Evolutionary conservation across 2,113 vertebrate genomes (phyloP).

Genomic region (Gymnorhina tibicen): DNA sequence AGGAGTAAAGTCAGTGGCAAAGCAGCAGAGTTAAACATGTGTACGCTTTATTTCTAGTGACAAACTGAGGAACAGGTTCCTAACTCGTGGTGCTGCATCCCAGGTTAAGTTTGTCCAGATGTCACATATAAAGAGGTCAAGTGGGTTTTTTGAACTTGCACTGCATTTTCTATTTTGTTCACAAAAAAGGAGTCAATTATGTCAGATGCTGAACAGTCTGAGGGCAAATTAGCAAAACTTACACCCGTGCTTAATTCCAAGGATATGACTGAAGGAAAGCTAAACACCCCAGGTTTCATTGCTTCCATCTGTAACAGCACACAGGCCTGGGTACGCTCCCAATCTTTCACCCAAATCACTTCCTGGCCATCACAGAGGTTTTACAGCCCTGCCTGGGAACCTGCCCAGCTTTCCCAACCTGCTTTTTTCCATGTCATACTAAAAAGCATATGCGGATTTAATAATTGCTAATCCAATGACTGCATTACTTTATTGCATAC

Average conservation of each 20-base stretch:
- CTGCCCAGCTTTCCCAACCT: not conserved
- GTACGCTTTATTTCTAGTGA: not conserved
- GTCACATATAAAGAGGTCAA: not conserved
- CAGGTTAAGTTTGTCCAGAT: not conserved
- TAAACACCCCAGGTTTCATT: not conserved
- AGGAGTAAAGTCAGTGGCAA: not conserved
- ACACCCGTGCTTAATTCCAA: not conserved
- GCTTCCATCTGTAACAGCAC: not conserved
- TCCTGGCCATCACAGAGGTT: not conserved
- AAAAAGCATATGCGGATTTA: not conserved
- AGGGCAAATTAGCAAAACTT: not conserved
- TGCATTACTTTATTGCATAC: not conserved
- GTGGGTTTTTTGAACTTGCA: not conserved
- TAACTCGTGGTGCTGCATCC: accelerated
- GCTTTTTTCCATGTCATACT: not conserved
- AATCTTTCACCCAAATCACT: not conserved
- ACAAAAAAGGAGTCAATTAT: not conserved
- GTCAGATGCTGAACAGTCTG: not conserved
- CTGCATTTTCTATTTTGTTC: not conserved
- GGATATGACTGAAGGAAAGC: not conserved
- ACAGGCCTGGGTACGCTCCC: not conserved
- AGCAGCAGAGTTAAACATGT: not conserved
- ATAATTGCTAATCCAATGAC: not conserved
- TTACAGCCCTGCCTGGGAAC: not conserved
- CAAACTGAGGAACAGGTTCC: not conserved